Base-by-base conservation (phyloP, 1,140 invertebrate species). In the Hycleus cichorii region DNA sequence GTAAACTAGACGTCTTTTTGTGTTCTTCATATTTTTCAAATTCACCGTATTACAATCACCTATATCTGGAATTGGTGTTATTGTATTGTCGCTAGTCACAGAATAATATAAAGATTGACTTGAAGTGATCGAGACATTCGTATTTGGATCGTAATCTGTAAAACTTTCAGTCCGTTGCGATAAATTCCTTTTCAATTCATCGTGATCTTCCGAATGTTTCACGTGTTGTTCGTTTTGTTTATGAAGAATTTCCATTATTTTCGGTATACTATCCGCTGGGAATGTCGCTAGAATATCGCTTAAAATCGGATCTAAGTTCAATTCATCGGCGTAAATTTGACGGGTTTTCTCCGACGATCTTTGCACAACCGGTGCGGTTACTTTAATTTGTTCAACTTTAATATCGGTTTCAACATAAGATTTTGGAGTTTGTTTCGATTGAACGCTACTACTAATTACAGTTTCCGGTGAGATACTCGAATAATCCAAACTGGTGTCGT, bases 171-270 rank as follows among this genome's bases (percentile, higher is more conserved):
- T 18, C 18, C 18, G 18, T 18, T 18, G 18, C 18, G 18, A 18
- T 18, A 18, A 2, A 32, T 32, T 32, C 32, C 32, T 1, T 32
- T 32, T 32, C 32, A 32, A 32, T 5, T 32, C 32, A 5, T 32
- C 32, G 7, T 32, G 7, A 32, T 7, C 3, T 7, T 32, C 7
- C 4, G 32, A 32, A 7, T 32, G 1, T 32, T n/a, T 25, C 39
- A 25, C 32, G 46, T 67, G 55, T 55, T 67, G 62, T 18, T 44
- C 8, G 27, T 57, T 50, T 59, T 77, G 75, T 47, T 71, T 65
- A 11, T 69, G 57, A 7, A 76, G 58, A 39, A 77, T 45, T n/a
- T 74, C 64, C 10, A 75, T 65, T 44, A 77, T 75, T 39, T 74
- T 67, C 58, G 72, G 68, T 1, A 70, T 65, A 61, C 75, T 74